These are phyloP conservation scores for Illadopsis cleaveri DNA, from an alignment of 2,113 vertebrate genomes.

Conservation along the genomic window DNA sequence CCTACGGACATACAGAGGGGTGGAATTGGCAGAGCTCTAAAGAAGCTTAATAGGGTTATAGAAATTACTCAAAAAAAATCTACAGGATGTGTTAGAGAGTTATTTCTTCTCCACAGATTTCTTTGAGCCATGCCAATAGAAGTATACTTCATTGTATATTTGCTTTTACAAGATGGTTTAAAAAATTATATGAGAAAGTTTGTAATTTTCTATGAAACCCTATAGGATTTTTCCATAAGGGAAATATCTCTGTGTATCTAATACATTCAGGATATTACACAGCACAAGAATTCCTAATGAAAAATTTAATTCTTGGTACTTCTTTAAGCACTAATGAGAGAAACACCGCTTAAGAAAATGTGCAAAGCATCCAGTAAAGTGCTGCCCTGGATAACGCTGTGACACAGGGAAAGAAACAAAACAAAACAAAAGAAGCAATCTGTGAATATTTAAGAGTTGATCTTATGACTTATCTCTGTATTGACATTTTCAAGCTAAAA, in stretches of 20 bases:
- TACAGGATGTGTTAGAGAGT: background rate
- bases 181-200: conserved; percentile 48
- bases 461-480: conserved; percentile 73
- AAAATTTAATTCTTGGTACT: conserved; percentile 68
- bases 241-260: conserved; percentile 36
- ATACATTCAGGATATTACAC: conserved; percentile 52
- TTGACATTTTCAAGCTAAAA: conserved; percentile 77
- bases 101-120: conserved; percentile 14
- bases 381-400: conserved; percentile 21
- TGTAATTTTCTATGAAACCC: conserved; percentile 35
- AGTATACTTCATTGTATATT: conserved; percentile 2
- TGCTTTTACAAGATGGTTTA: conserved; percentile 27
- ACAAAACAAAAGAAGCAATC: conserved; percentile 32
- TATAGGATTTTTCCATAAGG: conserved; percentile 52
- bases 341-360: conserved; percentile 53
- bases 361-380: conserved; percentile 52
- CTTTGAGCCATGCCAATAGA: background rate
- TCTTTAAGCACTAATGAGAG: conserved; percentile 64
- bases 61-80: conserved; percentile 11
- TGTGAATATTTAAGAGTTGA: conserved; percentile 77
- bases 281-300: conserved; percentile 66
- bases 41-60: background rate
- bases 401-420: conserved; percentile 2
- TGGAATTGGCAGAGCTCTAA: background rate
- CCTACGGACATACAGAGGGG: background rate